A percentile compares a stretch with the other conserved stretches of the same genome.
Evolutionary conservation across 2,797 vertebrate genomes (phyloP).

Genomic region (Monodelphis domestica): DNA sequence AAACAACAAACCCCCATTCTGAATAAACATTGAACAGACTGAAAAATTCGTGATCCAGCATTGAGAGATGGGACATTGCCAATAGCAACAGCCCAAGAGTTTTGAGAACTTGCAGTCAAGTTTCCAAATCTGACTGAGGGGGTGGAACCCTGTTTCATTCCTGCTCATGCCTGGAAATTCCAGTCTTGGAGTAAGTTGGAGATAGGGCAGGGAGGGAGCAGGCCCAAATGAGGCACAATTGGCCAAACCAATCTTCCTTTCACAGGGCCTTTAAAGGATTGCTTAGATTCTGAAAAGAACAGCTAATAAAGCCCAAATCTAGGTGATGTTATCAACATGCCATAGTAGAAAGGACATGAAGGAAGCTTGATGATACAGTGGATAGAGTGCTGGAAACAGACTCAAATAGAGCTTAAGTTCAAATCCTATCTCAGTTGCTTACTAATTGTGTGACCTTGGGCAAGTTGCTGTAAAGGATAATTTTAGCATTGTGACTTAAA

Average conservation of each 20-base stretch:
- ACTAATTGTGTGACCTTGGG: neutral
- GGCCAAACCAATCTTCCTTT: neutral
- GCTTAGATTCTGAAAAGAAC: neutral
- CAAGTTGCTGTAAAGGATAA: too few species aligned
- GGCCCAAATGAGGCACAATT: neutral
- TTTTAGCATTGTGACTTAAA: too few species aligned
- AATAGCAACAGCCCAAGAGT: conserved; percentile 19
- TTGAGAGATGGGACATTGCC: conserved; percentile 37
- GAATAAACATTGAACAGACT: conserved; percentile 68
- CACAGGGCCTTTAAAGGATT: neutral
- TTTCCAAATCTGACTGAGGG: conserved; percentile 50
- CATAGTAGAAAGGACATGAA: neutral
- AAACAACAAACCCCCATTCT: conserved; percentile 61
- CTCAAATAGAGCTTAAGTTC: neutral
- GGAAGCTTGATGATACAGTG: neutral
- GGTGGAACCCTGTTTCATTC: conserved; percentile 42
- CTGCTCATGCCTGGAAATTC: neutral
- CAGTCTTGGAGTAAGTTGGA: neutral
- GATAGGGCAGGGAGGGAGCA: neutral
- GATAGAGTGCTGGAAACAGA: neutral
- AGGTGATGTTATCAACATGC: neutral
- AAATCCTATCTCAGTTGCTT: neutral
- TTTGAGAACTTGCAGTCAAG: conserved; percentile 37
- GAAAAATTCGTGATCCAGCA: conserved; percentile 55
- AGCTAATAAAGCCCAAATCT: neutral